phyloP scores from a whole-genome alignment of 1,140 invertebrate genomes.

The Sesamia nonagrioides region DNA sequence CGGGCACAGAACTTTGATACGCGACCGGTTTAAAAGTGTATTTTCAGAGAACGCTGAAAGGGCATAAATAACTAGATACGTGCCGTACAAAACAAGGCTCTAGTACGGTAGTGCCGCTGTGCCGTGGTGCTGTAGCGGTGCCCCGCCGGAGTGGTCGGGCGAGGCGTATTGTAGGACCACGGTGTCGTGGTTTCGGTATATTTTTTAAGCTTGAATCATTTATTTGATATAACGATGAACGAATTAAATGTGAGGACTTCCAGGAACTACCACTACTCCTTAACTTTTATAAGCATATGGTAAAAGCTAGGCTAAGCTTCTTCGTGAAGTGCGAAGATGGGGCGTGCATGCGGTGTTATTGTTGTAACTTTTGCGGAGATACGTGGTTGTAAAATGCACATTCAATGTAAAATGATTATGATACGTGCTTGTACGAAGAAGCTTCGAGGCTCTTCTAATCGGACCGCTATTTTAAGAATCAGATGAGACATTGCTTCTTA shows the following conservation, averaged over 20 bases:
- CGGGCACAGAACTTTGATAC: constrained; percentile 17
- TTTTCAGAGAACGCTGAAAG: constrained; percentile 3
- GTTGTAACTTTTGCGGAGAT: too few species aligned
- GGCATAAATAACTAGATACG: constrained; percentile 39
- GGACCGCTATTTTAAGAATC: background rate
- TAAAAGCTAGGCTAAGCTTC: too few species aligned
- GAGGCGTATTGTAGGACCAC: background rate
- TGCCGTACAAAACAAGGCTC: constrained; percentile 11
- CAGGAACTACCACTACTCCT: too few species aligned
- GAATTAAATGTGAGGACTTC: too few species aligned
- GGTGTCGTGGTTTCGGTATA: background rate
- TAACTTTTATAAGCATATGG: too few species aligned
- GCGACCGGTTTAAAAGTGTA: constrained; percentile 25
- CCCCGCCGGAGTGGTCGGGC: background rate
- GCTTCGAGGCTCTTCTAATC: background rate
- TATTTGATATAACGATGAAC: too few species aligned
- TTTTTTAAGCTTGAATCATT: too few species aligned
- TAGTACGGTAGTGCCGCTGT: background rate
- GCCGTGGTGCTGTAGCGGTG: background rate
- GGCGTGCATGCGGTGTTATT: too few species aligned
- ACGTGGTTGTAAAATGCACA: background rate
- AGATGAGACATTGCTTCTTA: background rate
- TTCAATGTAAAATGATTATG: too few species aligned
- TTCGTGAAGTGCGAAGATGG: too few species aligned
- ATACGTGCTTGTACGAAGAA: too few species aligned